Conservation (phyloP, 2,113 vertebrate species). For the Bucco capensis region DNA sequence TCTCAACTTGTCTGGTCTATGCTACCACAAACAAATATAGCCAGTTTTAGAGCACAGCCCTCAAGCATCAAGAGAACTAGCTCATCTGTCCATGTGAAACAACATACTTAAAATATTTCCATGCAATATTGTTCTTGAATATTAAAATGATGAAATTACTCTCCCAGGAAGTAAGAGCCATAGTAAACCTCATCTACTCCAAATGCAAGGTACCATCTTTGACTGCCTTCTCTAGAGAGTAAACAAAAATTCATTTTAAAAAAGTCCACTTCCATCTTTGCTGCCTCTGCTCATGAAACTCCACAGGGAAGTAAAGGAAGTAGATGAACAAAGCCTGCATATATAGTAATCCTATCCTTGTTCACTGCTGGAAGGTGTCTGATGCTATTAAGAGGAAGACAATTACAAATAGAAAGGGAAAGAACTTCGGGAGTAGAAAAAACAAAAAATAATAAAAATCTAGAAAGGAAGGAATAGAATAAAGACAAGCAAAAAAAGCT, state of each 20-base stretch:
- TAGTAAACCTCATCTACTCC: neutral
- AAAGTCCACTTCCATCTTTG: neutral
- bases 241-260: neutral
- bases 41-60: neutral
- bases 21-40: neutral
- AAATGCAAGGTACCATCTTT: neutral
- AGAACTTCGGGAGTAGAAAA: neutral
- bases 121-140: neutral
- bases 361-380: neutral
- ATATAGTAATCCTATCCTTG: neutral
- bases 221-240: neutral
- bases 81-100: neutral
- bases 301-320: neutral
- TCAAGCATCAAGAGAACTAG: neutral
- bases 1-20: neutral
- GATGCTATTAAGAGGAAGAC: neutral
- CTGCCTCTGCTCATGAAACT: neutral
- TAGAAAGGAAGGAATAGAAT: neutral
- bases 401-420: neutral
- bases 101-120: neutral
- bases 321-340: neutral
- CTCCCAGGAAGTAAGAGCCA: neutral
- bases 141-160: neutral
- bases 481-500: neutral
- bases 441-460: neutral